Conservation (phyloP, 1,140 invertebrate species). For the Paralvinella palmiformis region DNA sequence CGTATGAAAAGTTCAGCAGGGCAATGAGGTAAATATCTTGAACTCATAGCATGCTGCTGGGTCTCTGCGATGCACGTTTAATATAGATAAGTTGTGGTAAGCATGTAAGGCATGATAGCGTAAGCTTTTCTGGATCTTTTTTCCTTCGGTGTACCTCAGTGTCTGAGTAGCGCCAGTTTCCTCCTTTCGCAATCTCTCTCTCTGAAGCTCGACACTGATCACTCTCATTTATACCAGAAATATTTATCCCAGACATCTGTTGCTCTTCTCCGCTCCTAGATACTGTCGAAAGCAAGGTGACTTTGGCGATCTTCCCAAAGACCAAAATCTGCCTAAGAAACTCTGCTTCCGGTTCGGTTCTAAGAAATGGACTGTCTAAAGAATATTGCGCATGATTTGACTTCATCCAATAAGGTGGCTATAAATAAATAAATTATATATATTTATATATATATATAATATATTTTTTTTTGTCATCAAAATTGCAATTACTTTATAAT, state of each 20-base stretch:
- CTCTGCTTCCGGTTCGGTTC: slow-evolving; percentile 16
- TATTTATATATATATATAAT: not conserved
- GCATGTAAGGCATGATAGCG: not conserved
- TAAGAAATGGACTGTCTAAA: slow-evolving; percentile 4
- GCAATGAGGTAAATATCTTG: slow-evolving; percentile 67
- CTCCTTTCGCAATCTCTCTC: not conserved
- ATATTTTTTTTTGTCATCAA: not conserved
- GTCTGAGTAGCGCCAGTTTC: not conserved
- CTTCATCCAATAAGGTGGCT: not conserved
- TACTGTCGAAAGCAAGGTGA: slow-evolving; percentile 7
- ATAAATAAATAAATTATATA: not conserved
- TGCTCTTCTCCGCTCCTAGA: not conserved
- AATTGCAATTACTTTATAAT: not conserved
- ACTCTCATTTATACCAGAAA: too few relatives aligned
- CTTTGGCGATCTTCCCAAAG: slow-evolving; percentile 14
- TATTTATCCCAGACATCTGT: too few relatives aligned
- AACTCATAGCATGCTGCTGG: too few relatives aligned
- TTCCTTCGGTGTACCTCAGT: not conserved
- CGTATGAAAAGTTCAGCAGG: slow-evolving; percentile 99
- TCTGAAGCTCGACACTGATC: not conserved
- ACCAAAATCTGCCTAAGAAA: slow-evolving; percentile 18
- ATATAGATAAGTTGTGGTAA: not conserved
- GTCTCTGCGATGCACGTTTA: not conserved
- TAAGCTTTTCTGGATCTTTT: not conserved
- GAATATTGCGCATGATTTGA: not conserved